Percentiles rank a stretch among this genome's conserved stretches.
Evolutionary conservation across 2,113 vertebrate genomes (phyloP).

Genomic region (Anhinga rufa): DNA sequence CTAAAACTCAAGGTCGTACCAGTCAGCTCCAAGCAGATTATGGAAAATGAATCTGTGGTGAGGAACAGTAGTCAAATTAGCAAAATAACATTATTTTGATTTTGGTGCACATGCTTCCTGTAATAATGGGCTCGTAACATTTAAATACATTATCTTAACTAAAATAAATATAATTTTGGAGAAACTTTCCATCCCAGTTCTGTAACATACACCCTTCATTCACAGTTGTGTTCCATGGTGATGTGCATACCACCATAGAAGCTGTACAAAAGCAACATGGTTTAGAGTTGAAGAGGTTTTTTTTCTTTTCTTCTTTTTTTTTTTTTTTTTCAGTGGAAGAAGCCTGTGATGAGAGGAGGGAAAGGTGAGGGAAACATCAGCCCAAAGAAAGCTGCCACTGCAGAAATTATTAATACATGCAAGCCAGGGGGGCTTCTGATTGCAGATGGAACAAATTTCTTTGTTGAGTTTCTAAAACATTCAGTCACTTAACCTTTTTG

Average conservation of each 20-base stretch:
- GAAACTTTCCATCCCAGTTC: neutral
- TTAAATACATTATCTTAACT: neutral
- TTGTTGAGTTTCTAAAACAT: neutral
- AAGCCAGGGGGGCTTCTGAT: neutral
- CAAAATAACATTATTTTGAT: neutral
- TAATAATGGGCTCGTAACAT: neutral
- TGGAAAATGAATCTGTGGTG: neutral
- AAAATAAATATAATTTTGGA: neutral
- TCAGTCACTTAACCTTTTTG: neutral
- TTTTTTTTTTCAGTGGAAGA: neutral
- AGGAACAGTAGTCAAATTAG: neutral
- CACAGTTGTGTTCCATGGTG: neutral
- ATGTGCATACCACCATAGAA: neutral
- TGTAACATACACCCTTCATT: neutral
- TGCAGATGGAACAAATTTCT: neutral
- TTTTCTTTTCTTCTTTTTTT: neutral
- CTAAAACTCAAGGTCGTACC: neutral
- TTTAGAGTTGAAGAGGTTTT: neutral
- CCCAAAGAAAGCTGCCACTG: neutral
- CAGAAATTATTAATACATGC: neutral
- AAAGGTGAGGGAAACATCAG: neutral
- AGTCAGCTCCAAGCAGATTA: neutral
- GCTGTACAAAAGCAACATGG: neutral
- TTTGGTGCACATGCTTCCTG: neutral
- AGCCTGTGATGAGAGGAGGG: neutral